These are phyloP conservation scores for Fundulus diaphanus DNA, from an alignment of 2,797 vertebrate species.

Conservation along the genomic window DNA sequence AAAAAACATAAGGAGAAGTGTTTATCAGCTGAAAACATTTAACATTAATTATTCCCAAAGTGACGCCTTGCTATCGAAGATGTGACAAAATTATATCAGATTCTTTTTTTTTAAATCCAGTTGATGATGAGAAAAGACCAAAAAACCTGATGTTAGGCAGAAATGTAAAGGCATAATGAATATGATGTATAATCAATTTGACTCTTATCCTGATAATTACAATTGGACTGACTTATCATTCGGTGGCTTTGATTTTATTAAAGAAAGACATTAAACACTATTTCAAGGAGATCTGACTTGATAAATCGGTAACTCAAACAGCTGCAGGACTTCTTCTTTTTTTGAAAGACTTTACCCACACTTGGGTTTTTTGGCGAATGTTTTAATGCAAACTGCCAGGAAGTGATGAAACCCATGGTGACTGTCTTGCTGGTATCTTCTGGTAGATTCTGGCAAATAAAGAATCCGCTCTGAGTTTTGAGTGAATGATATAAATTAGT, in stretches of 20 bases:
- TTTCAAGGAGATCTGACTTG: neutral
- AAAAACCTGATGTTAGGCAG: neutral
- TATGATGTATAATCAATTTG: neutral
- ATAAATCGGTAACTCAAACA: neutral
- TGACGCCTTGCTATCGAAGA: too few species aligned
- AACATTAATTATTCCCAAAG: neutral
- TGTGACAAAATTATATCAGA: too few species aligned
- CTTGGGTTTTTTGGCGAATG: neutral
- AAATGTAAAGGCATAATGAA: neutral
- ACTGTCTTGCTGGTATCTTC: neutral
- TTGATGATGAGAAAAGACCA: too few species aligned
- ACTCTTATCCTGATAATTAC: too few species aligned
- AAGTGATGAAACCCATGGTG: neutral
- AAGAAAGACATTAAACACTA: too few species aligned
- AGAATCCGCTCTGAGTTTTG: neutral
- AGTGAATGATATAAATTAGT: too few species aligned
- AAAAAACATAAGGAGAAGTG: neutral
- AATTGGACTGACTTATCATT: neutral
- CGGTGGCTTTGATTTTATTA: neutral
- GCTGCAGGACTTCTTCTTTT: neutral
- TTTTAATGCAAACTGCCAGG: neutral
- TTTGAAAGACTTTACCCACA: neutral
- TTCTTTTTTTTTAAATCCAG: too few species aligned
- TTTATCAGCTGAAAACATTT: neutral
- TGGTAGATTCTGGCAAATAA: neutral